Percentiles rank a stretch among this genome's conserved stretches.
Evolutionary conservation across 2,113 vertebrate species (phyloP).

Genomic region (Vulpes vulpes): DNA sequence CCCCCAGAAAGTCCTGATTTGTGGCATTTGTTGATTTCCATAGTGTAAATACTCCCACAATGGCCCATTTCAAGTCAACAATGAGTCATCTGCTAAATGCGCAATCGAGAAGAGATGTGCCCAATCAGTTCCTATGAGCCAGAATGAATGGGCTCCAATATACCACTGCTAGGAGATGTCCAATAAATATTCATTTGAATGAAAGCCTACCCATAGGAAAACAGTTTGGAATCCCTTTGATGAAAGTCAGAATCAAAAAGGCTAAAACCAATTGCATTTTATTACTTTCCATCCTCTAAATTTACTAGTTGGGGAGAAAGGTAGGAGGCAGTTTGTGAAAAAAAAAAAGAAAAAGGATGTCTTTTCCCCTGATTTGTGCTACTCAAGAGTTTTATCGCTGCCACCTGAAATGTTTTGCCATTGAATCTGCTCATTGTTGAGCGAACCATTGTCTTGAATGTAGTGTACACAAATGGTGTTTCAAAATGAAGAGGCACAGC

Average conservation of each 20-base stretch:
- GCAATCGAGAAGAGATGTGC: neutral
- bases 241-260: constrained; percentile 48
- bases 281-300: neutral
- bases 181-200: neutral
- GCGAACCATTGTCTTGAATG: constrained; percentile 52
- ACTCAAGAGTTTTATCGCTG: neutral
- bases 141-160: no score
- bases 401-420: constrained; percentile 61
- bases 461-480: constrained; percentile 74
- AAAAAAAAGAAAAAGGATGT: neutral
- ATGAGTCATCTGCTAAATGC: neutral
- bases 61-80: neutral
- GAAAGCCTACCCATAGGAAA: constrained; percentile 7
- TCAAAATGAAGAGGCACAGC: constrained; percentile 73
- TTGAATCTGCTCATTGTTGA: constrained; percentile 25
- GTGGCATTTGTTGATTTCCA: neutral
- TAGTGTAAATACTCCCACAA: neutral
- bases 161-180: neutral
- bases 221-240: neutral
- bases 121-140: neutral
- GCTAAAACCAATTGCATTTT: neutral
- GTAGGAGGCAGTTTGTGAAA: neutral
- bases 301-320: neutral
- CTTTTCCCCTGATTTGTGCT: neutral
- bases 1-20: neutral